A percentile compares a stretch with the other conserved stretches of the same genome.
These are phyloP conservation scores for Anarrhichthys ocellatus DNA, from an alignment of 2,113 vertebrate genomes.

Conservation along the genomic window DNA sequence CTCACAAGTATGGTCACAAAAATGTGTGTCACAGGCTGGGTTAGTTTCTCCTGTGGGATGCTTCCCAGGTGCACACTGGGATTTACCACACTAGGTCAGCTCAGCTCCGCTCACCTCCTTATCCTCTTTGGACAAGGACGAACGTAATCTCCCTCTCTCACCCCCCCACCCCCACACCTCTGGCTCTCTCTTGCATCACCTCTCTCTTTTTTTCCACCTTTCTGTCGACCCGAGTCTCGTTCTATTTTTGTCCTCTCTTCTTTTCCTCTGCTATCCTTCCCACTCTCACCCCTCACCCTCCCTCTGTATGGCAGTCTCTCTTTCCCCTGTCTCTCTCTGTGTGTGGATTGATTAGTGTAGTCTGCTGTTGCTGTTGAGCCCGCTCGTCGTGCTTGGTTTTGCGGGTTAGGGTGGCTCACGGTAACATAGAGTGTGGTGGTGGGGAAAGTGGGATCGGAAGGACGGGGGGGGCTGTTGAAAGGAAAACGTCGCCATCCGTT, in stretches of 20 bases:
- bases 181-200: conserved; percentile 52
- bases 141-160: conserved; percentile 60
- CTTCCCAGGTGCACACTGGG: conserved; percentile 69
- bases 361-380: conserved; percentile 31
- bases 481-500: conserved; percentile 44
- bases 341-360: conserved; percentile 51
- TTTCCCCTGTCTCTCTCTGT: conserved; percentile 6
- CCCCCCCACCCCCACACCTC: background rate
- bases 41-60: conserved; percentile 16
- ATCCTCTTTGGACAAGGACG: conserved; percentile 80
- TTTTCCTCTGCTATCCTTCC: background rate
- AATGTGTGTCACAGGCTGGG: conserved; percentile 45
- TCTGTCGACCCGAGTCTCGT: conserved; percentile 41
- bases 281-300: background rate
- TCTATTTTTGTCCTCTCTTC: conserved; percentile 35
- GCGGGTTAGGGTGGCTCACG: conserved; percentile 39
- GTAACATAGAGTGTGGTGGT: conserved; percentile 22
- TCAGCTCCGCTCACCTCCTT: conserved; percentile 77
- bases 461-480: conserved; percentile 1
- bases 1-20: background rate
- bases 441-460: background rate
- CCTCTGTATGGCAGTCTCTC: conserved; percentile 1
- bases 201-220: conserved; percentile 23
- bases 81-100: conserved; percentile 70
- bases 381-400: conserved; percentile 50